Conservation (phyloP, 2,113 vertebrate genomes). For the Aptenodytes forsteri region DNA sequence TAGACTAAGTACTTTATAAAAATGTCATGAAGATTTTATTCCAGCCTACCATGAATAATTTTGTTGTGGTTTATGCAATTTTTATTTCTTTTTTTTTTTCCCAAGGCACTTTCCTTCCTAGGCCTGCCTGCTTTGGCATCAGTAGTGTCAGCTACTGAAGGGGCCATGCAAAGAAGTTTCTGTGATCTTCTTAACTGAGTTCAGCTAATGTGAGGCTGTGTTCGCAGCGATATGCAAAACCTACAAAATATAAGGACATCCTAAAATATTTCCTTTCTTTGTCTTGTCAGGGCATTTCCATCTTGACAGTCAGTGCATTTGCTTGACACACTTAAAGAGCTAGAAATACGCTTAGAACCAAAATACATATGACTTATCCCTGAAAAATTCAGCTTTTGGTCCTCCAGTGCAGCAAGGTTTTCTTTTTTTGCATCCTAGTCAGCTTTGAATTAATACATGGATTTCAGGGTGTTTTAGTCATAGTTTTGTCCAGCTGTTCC, state of each 20-base stretch:
- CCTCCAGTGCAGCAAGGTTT: not conserved
- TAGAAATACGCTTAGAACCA: not conserved
- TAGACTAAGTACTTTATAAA: not conserved
- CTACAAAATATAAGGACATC: not conserved
- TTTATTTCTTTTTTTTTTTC: not conserved
- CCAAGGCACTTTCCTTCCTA: not conserved
- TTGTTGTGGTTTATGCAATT: constrained; percentile 9
- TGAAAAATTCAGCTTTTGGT: not conserved
- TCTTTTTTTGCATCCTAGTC: not conserved
- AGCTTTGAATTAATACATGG: not conserved
- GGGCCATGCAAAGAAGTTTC: not conserved
- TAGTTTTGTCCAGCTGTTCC: not conserved
- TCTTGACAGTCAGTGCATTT: not conserved
- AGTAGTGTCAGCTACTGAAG: not conserved
- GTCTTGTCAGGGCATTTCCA: not conserved
- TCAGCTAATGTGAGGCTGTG: not conserved
- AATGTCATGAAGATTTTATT: constrained; percentile 25
- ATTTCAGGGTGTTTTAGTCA: not conserved
- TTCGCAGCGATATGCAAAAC: constrained; percentile 7
- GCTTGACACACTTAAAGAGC: not conserved
- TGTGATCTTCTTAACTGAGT: constrained; percentile 23
- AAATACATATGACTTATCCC: not conserved
- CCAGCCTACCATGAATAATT: not conserved
- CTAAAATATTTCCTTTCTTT: constrained; percentile 24
- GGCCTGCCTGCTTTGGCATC: not conserved